Conservation (phyloP, 2,113 vertebrate genomes). For the Anhinga anhinga region DNA sequence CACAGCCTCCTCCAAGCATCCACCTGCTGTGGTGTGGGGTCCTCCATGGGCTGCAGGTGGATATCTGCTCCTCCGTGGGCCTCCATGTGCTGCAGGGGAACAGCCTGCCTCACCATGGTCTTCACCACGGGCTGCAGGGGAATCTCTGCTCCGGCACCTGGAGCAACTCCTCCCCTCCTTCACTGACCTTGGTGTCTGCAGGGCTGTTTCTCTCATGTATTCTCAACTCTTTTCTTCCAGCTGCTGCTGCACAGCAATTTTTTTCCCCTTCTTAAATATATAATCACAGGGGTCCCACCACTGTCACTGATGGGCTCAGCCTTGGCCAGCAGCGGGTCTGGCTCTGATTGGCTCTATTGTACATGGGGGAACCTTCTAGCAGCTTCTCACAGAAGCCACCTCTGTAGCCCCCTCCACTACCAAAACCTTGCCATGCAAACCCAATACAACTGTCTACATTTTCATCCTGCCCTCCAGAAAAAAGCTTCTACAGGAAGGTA, state of each 20-base stretch:
- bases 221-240: background rate
- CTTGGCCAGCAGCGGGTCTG: accelerated
- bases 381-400: background rate
- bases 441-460: background rate
- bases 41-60: background rate
- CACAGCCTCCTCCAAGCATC: background rate
- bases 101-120: background rate
- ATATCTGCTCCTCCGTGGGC: background rate
- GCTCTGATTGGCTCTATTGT: accelerated
- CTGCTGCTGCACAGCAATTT: background rate
- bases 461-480: background rate
- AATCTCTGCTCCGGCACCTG: accelerated
- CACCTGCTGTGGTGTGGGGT: accelerated
- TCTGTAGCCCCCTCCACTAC: background rate
- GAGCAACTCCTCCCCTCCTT: background rate
- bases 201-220: background rate
- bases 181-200: background rate
- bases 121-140: background rate
- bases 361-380: accelerated
- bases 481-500: background rate
- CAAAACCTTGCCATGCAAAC: background rate
- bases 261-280: background rate
- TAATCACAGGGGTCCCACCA: accelerated
- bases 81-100: background rate
- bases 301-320: accelerated